Percentiles rank a stretch among this genome's conserved stretches.
These are phyloP conservation scores for Leptatherina wallacei DNA, from an alignment of 2,797 vertebrate species.

Conservation along the genomic window DNA sequence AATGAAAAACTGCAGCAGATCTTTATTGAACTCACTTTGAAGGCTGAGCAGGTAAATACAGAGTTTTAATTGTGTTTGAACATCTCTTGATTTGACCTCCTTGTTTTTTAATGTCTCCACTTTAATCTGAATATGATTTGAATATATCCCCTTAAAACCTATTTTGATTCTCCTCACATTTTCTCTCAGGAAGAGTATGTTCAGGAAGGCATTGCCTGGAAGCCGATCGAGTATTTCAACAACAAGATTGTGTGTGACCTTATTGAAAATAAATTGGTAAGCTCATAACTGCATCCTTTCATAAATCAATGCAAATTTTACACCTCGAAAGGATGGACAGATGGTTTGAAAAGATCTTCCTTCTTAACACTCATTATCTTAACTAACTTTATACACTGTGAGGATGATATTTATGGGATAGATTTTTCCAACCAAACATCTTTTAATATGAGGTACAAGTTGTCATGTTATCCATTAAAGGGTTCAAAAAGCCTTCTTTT, in stretches of 20 bases:
- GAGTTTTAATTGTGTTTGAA: background rate
- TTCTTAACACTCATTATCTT: background rate
- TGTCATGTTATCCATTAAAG: background rate
- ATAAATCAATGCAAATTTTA: background rate
- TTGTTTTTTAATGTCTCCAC: background rate
- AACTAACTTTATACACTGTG: background rate
- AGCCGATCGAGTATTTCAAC: slow-evolving; percentile 96
- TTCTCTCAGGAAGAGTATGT: slow-evolving; percentile 93
- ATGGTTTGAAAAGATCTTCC: background rate
- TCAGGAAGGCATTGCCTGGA: slow-evolving; percentile 97
- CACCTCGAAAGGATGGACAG: rapidly evolving
- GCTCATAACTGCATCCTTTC: slow-evolving; percentile 5
- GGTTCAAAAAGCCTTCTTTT: background rate
- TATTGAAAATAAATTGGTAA: slow-evolving; percentile 97
- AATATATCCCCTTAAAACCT: background rate
- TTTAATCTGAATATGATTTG: background rate
- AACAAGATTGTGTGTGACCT: slow-evolving; percentile 98
- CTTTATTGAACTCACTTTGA: slow-evolving; percentile 97
- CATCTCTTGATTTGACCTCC: background rate
- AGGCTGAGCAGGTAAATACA: slow-evolving; percentile 93
- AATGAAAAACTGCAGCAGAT: slow-evolving; percentile 99
- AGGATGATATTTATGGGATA: background rate
- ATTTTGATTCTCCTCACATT: background rate
- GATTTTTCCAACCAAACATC: background rate
- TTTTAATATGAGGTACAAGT: background rate